A percentile compares a stretch with the other conserved stretches of the same genome.
These are phyloP conservation scores for Megalops cyprinoides DNA, from an alignment of 2,797 vertebrate genomes.

Conservation along the genomic window DNA sequence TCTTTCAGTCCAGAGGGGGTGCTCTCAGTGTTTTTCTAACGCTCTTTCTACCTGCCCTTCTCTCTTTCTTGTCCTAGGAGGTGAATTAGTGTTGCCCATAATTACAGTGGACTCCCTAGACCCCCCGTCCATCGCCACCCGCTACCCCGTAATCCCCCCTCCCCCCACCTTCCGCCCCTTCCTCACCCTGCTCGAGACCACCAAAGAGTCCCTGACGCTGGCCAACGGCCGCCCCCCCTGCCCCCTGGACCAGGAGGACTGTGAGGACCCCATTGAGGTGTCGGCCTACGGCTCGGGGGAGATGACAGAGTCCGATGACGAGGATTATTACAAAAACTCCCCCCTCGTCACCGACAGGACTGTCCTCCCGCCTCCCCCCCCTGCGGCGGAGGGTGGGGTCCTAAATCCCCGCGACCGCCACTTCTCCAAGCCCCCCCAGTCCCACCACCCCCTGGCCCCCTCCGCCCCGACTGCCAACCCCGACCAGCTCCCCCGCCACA, in stretches of 20 bases:
- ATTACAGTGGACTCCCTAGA: conserved; percentile 96
- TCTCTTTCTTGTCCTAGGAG: conserved; percentile 81
- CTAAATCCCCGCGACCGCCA: conserved; percentile 70
- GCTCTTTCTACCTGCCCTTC: conserved; percentile 67
- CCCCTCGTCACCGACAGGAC: conserved; percentile 92
- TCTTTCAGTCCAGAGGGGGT: conserved; percentile 37
- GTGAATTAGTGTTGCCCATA: conserved; percentile 96
- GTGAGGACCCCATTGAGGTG: conserved; percentile 89
- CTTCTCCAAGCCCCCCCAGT: conserved; percentile 38
- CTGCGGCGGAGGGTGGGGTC: conserved; percentile 71
- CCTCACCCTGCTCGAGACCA: conserved; percentile 87
- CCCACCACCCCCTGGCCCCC: conserved; percentile 69
- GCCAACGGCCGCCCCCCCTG: conserved; percentile 81
- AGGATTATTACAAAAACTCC: conserved; percentile 92
- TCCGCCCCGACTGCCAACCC: conserved; percentile 78
- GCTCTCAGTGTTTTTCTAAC: conserved; percentile 26
- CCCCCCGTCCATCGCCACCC: conserved; percentile 89
- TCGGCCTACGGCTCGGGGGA: conserved; percentile 94
- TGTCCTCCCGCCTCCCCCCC: conserved; percentile 82
- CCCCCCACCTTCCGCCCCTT: conserved; percentile 84
- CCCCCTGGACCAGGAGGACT: conserved; percentile 91
- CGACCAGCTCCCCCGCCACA: conserved; percentile 65
- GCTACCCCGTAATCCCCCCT: conserved; percentile 88
- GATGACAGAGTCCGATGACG: conserved; percentile 91
- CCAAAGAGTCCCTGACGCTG: conserved; percentile 88